Base-by-base conservation (phyloP, 2,797 vertebrate genomes). In the Danio albolineatus region DNA sequence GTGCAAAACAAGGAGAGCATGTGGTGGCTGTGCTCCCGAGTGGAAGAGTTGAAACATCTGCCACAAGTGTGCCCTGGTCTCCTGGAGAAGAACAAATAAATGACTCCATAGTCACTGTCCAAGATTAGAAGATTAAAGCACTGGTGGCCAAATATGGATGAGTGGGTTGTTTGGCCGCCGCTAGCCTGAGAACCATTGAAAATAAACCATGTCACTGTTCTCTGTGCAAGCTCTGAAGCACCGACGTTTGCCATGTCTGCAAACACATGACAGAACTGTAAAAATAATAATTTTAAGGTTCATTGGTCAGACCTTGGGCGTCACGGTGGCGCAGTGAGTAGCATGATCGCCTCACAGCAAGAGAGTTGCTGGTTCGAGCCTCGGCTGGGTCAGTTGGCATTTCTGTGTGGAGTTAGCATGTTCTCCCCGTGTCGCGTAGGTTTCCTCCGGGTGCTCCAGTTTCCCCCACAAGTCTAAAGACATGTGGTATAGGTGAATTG, bases 71-170 rank as follows among this genome's bases (percentile, higher is more conserved):
- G 60, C 71, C 66, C 62, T 69, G 56, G 77, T 44, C 53, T 82
- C 72, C 57, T 38, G 59, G 21, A 66, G 62, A 21, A 82, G 70
- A 85, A 76, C 62, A 84, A 85, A 86, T 83, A 85, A 86, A 83
- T 64, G 51, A 70, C 69, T 86, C 17, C 8, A 28, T 59, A 71
- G 70, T 81, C 74, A 57, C 43, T 74, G 83, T 79, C 74, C 64
- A 73, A 83, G 75, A 78, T 85, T 85, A 85, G 82, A 71, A 64
- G 65, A 71, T 84, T 73, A 53, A 78, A 28, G 51, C 71, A 66
- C 56, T 78, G 54, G 39, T 66, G 38, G 75, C 49, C 43, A 74
- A 82, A 43, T 67, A 73, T 44, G 64, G 49, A 65, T 9, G 9
- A 76, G 46, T 71, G 67, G 41, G 60, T 19, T 1, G 62, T 82